These are phyloP conservation scores for Alviniconcha strummeri DNA, from an alignment of 2,888 invertebrate species.

Conservation along the genomic window DNA sequence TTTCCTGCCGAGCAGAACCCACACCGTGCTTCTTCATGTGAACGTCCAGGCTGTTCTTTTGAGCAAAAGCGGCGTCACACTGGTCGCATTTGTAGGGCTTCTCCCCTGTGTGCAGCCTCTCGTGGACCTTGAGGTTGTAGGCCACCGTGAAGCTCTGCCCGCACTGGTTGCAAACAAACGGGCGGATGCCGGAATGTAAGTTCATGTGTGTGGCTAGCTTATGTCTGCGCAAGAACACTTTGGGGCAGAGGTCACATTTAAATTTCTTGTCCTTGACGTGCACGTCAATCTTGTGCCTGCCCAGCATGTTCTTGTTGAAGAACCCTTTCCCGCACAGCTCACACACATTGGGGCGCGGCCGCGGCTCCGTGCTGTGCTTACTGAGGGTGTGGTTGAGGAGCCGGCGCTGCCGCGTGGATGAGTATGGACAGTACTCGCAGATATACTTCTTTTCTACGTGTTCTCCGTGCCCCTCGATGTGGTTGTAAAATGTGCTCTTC, in stretches of 20 bases:
- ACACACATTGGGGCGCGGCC: constrained; percentile 20
- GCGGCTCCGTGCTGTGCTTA: constrained; percentile 13
- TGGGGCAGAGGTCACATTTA: constrained; percentile 14
- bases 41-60: constrained; percentile 31
- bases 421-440: constrained; percentile 14
- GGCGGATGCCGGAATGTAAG: constrained; percentile 13
- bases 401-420: not conserved
- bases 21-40: constrained; percentile 26
- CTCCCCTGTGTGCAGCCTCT: constrained; percentile 23
- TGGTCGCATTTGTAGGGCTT: constrained; percentile 21
- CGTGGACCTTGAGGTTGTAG: constrained; percentile 21
- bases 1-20: not conserved
- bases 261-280: constrained; percentile 4
- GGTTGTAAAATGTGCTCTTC: not conserved
- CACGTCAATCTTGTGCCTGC: constrained; percentile 31
- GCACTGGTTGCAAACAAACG: constrained; percentile 17
- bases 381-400: not conserved
- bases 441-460: not conserved
- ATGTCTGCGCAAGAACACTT: constrained; percentile 3
- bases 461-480: not conserved
- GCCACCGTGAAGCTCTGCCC: constrained; percentile 12
- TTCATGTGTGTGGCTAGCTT: constrained; percentile 11
- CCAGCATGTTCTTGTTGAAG: constrained; percentile 13
- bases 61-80: constrained; percentile 28
- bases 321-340: constrained; percentile 24